phyloP scores from a whole-genome alignment of 2,888 invertebrate species.

The Danaus chrysippus region DNA sequence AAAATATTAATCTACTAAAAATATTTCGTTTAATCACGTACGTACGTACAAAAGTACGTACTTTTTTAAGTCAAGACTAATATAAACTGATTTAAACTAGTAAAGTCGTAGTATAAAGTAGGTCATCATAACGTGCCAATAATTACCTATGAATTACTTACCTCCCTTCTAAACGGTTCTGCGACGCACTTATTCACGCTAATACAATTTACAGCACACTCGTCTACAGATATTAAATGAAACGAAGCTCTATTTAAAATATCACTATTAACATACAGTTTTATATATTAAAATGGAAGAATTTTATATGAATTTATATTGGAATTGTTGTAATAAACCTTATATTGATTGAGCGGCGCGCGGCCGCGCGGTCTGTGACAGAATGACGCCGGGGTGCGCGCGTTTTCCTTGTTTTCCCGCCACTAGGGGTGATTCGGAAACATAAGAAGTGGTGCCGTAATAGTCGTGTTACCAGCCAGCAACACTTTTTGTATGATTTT shows the following conservation, averaged over 20 bases:
- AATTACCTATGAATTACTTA: slow-evolving; percentile 67
- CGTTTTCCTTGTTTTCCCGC: slow-evolving; percentile 71
- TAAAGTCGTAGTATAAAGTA: slow-evolving; percentile 45
- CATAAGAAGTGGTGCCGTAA: slow-evolving; percentile 16
- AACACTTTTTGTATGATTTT: slow-evolving; percentile 10
- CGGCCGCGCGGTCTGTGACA: slow-evolving; percentile 61
- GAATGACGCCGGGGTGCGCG: slow-evolving; percentile 68
- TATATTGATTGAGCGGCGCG: slow-evolving; percentile 71
- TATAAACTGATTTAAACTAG: slow-evolving; percentile 14
- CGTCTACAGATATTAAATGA: slow-evolving; percentile 5
- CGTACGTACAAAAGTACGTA: too few relatives aligned
- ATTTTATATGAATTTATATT: slow-evolving; percentile 6
- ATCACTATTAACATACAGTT: not conserved
- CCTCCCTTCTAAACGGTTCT: slow-evolving; percentile 54
- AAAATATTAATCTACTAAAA: too few relatives aligned
- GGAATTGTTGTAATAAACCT: slow-evolving; percentile 35
- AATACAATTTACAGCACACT: slow-evolving; percentile 23
- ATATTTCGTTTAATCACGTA: not conserved
- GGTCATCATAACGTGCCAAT: slow-evolving; percentile 73
- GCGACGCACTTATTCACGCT: slow-evolving; percentile 53
- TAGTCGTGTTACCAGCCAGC: slow-evolving; percentile 21
- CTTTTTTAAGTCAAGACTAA: not conserved
- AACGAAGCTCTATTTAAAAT: slow-evolving; percentile 14
- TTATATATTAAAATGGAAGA: not conserved
- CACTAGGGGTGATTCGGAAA: slow-evolving; percentile 30